Base-by-base conservation (phyloP, 2,797 vertebrate species). In the Pitangus sulphuratus region DNA sequence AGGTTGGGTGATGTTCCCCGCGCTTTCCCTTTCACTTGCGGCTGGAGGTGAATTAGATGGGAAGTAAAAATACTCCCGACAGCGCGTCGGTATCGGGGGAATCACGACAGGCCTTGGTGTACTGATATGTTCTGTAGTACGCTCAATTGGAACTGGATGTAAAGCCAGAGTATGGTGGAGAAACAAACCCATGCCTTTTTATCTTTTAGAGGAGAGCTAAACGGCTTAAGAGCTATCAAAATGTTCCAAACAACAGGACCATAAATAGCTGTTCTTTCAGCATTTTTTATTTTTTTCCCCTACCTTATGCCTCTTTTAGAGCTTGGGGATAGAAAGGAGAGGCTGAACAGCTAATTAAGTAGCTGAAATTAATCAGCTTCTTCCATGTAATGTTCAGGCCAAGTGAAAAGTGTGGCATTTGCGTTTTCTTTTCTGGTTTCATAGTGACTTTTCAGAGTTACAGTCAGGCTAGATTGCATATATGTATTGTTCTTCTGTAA, bases 21-120 rank as follows among this genome's bases (percentile, higher is more conserved):
- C 30, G 16, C 56, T 89, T 93, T 92, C 24, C 75, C 47, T 87
- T 90, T 91, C 15, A 1, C 22, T 82, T 87, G 84, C 11, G n/a
- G 15, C 13, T 31, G 51, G 54, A 56, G 47, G 17, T 39, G 81
- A 35, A 8, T 35, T 45, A 53, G 68, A 31, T 70, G 82, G 57
- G 69, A 44, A 81, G 54, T 64, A 35, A 77, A 80, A 90, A 89
- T 22, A 15, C 13, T 35, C 4, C 51, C 1, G 66, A 6, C 21
- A 31, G 3, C 8, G 4, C 45, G 50, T 68, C 42, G 65, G 68
- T 39, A 26, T 71, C 56, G 26, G 2, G 44, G 37, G 14, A 8
- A 50, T 77, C 45, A 9, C 33, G 31, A n/a, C 17, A 35, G 84
- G 82, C 87, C 76, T 81, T 81, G 15, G 26, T 28, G 0, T 31